Evolutionary conservation across 2,888 invertebrate genomes (phyloP), one percentile per base, ranked within the genome.

Genomic region (Agrotis clavis): DNA sequence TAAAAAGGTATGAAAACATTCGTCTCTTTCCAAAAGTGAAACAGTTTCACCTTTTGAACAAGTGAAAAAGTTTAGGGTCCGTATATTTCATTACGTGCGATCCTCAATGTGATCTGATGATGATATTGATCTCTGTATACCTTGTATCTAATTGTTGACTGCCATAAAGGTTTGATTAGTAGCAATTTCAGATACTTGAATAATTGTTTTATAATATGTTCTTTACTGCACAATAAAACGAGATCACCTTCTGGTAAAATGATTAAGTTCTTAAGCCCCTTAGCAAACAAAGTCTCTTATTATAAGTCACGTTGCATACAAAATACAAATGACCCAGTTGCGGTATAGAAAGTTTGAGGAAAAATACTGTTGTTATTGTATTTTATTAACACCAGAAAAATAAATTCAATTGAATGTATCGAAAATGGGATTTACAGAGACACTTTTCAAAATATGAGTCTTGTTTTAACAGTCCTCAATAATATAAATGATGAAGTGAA

Each of bases 11-110:
- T 48, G 18, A 18, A 45, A 13, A 45, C 21, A n/a, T 60, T 51
- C 11, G 16, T 19, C 19, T 47, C 16, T 61, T 47, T 57, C 35
- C 25, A 41, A 50, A 25, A 65, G n/a, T 53, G 7, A 41, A 48
- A n/a, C 25, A n/a, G n/a, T n/a, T n/a, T n/a, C n/a, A 50, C 16
- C 50, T 64, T 66, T 47, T 18, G 16, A 41, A 48, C 47, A 56
- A 77, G 16, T 51, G 18, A 25, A 63, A 65, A 69, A 74, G 14
- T 78, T 74, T 67, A 11, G 67, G 64, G 60, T 64, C 59, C 21
- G 19, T 48, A 56, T 67, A 64, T 77, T 77, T 77, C 47, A 72
- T 61, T 56, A 61, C 47, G 21, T 56, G 16, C 51, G 48, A 53
- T 35, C 35, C 47, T 54, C 53, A 16, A 61, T 21, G 13, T 67